Base-by-base conservation (phyloP, 2,797 vertebrate genomes). In the Ptychadena robeensis region DNA sequence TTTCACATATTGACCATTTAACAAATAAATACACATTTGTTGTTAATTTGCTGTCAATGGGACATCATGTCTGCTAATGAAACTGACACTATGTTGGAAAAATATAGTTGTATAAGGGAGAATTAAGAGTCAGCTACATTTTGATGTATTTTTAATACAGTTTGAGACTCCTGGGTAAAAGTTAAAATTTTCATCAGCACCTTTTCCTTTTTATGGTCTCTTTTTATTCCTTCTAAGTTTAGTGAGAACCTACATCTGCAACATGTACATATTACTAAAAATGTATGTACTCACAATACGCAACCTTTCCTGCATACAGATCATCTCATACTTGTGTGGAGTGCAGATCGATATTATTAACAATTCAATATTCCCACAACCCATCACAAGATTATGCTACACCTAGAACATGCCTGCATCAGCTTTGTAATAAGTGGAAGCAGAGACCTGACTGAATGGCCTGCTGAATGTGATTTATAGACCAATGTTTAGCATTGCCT, bases 391-490 rank as follows among this genome's bases (percentile, higher is more conserved):
- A 82, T 76, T 76, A 61, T 35, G 28, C 31, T 77, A 40, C 14
- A 77, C 30, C 57, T 64, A 77, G 30, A 30, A 63, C 35, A 82
- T 78, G 53, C 9, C 22, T 37, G 5, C 27, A 63, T 37, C 67
- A 12, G 32, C 48, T 44, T 59, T 77, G 73, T 40, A 77, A 77
- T 68, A 65, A 64, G 61, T 78, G 67, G 30, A 61, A 77, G 48
- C 67, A 70, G 37, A 65, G 64, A 28, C 28, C 61, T 34, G 27
- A 73, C 64, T 73, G 40, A 81, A 75, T 69, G 25, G 63, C n/a
- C 72, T 67, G 59, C 37, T 77, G 74, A 63, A 82, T 71, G 38
- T 82, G 81, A 77, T 78, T 82, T 70, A 82, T 63, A 76, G 38
- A 48, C 73, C 66, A 59, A 14, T 28, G 40, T 68, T 75, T 82